These are phyloP conservation scores for Diachrysia chrysitis DNA, from an alignment of 2,888 invertebrate species.

Conservation along the genomic window DNA sequence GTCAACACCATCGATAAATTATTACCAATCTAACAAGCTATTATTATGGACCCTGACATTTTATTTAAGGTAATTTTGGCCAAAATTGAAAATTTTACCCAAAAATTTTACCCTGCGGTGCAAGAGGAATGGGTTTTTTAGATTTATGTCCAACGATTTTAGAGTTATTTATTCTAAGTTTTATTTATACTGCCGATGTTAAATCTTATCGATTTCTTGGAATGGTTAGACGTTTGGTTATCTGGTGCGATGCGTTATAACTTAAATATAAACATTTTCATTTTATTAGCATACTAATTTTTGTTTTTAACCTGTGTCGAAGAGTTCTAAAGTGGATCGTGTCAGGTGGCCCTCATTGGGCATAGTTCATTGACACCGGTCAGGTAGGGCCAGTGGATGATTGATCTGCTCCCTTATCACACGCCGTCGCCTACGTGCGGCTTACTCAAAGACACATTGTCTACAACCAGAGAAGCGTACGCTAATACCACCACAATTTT, in stretches of 20 bases:
- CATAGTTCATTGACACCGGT: slow-evolving; percentile 84
- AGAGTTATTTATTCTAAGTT: slow-evolving; percentile 72
- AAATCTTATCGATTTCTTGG: slow-evolving; percentile 60
- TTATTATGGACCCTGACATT: slow-evolving; percentile 86
- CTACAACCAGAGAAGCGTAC: slow-evolving; percentile 75
- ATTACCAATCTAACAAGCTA: slow-evolving; percentile 84
- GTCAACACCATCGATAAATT: slow-evolving; percentile 87
- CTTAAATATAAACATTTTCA: slow-evolving; percentile 50
- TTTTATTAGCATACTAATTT: slow-evolving; percentile 71
- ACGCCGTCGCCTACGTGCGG: slow-evolving; percentile 86
- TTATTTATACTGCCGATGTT: slow-evolving; percentile 62
- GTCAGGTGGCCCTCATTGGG: slow-evolving; percentile 79
- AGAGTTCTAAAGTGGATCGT: slow-evolving; percentile 76
- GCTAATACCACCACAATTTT: slow-evolving; percentile 70
- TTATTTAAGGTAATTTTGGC: slow-evolving; percentile 81
- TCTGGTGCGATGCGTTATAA: slow-evolving; percentile 55
- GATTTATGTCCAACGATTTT: slow-evolving; percentile 78
- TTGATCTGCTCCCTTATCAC: slow-evolving; percentile 88
- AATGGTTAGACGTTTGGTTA: slow-evolving; percentile 55
- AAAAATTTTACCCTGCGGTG: slow-evolving; percentile 82
- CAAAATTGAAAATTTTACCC: slow-evolving; percentile 83
- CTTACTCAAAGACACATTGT: slow-evolving; percentile 87
- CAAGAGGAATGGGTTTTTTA: slow-evolving; percentile 76
- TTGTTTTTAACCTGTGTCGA: slow-evolving; percentile 67
- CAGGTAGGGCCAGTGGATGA: slow-evolving; percentile 86